Evolutionary conservation across 2,888 invertebrate species (phyloP).

Genomic region (Aleiodes alternator): DNA sequence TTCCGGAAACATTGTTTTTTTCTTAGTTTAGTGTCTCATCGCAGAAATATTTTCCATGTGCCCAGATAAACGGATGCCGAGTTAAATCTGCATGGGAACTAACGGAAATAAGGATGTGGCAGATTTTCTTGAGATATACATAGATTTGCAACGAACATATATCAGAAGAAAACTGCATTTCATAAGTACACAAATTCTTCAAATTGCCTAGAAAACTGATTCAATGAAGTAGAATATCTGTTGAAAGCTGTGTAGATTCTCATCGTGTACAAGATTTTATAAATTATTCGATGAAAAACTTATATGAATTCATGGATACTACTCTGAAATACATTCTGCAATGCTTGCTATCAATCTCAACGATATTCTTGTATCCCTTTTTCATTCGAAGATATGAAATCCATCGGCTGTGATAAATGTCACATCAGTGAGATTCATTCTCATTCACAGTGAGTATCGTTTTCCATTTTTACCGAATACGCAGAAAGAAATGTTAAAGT

Average conservation of each 20-base stretch:
- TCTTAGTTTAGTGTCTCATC: neutral
- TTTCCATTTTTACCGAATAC: too few species aligned
- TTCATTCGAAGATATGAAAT: too few species aligned
- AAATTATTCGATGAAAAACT: neutral
- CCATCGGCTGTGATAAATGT: too few species aligned
- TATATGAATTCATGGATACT: neutral
- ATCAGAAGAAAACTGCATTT: conserved; percentile 13
- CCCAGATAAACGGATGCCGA: neutral
- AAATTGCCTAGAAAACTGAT: conserved; percentile 21
- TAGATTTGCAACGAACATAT: conserved; percentile 16
- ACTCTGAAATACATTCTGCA: too few species aligned
- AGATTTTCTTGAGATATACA: conserved; percentile 3
- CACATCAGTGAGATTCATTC: too few species aligned
- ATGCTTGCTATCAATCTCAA: too few species aligned
- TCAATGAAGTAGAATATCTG: conserved; percentile 4
- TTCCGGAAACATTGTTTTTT: too few species aligned
- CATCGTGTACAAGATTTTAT: neutral
- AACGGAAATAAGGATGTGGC: conserved; percentile 11
- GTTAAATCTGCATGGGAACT: conserved; percentile 8
- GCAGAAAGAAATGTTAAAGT: too few species aligned
- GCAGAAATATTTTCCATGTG: neutral
- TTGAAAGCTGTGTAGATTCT: neutral
- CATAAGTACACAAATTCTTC: conserved; percentile 2
- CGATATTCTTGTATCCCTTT: too few species aligned
- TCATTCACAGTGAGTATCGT: too few species aligned